A percentile compares a stretch with the other conserved stretches of the same genome.
These are phyloP conservation scores for Acrossocheilus wenchowensis DNA, from an alignment of 2,797 vertebrate species.

Conservation along the genomic window DNA sequence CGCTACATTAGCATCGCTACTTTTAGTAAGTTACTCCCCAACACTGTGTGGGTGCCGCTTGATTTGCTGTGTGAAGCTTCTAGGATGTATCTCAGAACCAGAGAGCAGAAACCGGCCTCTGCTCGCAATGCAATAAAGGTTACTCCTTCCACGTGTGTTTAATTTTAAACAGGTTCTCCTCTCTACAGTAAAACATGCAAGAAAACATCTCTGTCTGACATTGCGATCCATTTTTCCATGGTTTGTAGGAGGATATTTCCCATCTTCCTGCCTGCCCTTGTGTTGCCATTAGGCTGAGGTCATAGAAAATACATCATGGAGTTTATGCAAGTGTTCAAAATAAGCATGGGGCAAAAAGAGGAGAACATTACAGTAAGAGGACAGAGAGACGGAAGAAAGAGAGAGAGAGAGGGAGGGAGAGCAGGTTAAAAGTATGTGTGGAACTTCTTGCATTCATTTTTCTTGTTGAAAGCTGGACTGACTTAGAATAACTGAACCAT, in stretches of 20 bases:
- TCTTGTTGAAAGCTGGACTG: background rate
- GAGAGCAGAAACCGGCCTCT: background rate
- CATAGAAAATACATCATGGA: conserved; percentile 60
- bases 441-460: conserved; percentile 12
- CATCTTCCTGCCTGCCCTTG: conserved; percentile 39
- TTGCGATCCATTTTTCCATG: conserved; percentile 23
- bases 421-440: background rate
- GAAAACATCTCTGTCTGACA: conserved; percentile 24
- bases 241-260: conserved; percentile 45
- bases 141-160: background rate
- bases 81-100: background rate
- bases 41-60: background rate
- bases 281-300: conserved; percentile 51
- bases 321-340: conserved; percentile 56
- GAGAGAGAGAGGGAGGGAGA: background rate
- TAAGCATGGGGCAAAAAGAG: conserved; percentile 10
- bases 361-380: conserved; percentile 21
- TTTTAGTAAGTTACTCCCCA: conserved; percentile 22
- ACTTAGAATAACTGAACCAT: conserved; percentile 19
- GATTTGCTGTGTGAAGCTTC: conserved; percentile 4
- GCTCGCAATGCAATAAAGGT: background rate
- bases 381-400: conserved; percentile 1
- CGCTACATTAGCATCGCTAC: conserved; percentile 8
- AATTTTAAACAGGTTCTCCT: conserved; percentile 6
- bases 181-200: conserved; percentile 18